Base-by-base conservation (phyloP, 2,888 invertebrate genomes). In the Ormyrus rosae region DNA sequence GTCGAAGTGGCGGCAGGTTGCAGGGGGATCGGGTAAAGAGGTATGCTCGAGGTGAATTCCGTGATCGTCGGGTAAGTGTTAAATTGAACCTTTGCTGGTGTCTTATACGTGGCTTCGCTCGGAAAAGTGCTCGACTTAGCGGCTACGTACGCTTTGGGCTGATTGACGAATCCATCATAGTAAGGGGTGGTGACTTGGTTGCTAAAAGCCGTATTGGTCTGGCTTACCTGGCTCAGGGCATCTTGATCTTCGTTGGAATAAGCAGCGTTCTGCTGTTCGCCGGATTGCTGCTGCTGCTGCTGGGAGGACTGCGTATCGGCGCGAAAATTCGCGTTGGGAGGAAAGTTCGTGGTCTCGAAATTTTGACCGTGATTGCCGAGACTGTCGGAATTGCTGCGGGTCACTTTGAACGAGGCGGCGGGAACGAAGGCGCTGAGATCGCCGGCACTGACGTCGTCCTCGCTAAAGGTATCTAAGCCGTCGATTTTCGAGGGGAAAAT, bases 351-450 rank as follows among this genome's bases (percentile, higher is more conserved):
- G 6, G 68, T 34, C 7, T 78, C 77, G 19, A 64, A 71, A 53
- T 68, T 74, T 45, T 70, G 19, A 3, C 34, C 69, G 50, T 65
- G 58, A 6, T 53, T 79, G 6, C 73, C 79, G 46, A 77, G 45
- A 46, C 50, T 77, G 6, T 60, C 45, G n/a, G 61, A 34, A 64
- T 81, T 81, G 51, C 73, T 81, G 7, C 69, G 73, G 6, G 64
- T 46, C 11, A 77, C 73, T 78, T 81, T 81, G 11, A 71, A 50
- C 6, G 80, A 70, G 13, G 68, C 6, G 0, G 63, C 2, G 9
- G 81, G 63, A 1, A 77, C 48, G 60, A 77, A 73, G 8, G 10
- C 64, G 11, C 77, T 81, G 5, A 81, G 8, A 45, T 77, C 69
- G 9, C 60, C 58, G 34, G 34, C 34, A 34, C 34, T 34, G 34